These are phyloP conservation scores for Myoxocephalus aenaeus DNA, from an alignment of 2,797 vertebrate species.

Conservation along the genomic window DNA sequence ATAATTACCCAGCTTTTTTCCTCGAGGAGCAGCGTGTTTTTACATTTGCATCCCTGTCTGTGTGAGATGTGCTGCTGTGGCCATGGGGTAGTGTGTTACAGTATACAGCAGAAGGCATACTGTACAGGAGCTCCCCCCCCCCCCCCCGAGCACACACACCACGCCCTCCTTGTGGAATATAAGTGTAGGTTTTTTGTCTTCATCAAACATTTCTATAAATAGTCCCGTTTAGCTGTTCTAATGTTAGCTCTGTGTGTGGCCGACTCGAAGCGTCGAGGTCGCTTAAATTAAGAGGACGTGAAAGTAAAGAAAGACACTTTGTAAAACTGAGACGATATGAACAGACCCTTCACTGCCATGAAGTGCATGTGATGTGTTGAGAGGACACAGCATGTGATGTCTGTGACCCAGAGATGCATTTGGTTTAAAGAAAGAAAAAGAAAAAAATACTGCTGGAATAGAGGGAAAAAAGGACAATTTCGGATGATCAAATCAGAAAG, in stretches of 20 bases:
- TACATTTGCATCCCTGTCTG: conserved; percentile 26
- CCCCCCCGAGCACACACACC: conserved; percentile 21
- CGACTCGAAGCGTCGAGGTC: conserved; percentile 17
- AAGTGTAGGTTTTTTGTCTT: conserved; percentile 55
- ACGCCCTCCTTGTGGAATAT: conserved; percentile 43
- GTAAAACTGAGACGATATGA: conserved; percentile 35
- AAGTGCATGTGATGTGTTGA: conserved; percentile 59
- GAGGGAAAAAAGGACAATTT: background rate
- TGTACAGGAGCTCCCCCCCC: conserved; percentile 49
- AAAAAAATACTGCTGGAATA: background rate
- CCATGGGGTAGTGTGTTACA: conserved; percentile 57
- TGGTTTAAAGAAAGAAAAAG: background rate
- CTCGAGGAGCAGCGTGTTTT: conserved; percentile 18
- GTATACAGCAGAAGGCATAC: conserved; percentile 70
- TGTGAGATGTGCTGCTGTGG: conserved; percentile 25
- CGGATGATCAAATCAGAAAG: background rate
- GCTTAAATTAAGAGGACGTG: conserved; percentile 30
- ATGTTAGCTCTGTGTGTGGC: conserved; percentile 45
- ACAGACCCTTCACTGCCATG: conserved; percentile 7
- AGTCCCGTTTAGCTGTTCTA: conserved; percentile 47
- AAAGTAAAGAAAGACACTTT: conserved; percentile 44
- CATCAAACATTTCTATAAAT: conserved; percentile 61
- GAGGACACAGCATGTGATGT: conserved; percentile 62
- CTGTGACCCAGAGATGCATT: conserved; percentile 44
- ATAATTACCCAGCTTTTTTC: conserved; percentile 22